Base-by-base conservation (phyloP, 2,888 invertebrate genomes). In the Amphiduros pacificus region DNA sequence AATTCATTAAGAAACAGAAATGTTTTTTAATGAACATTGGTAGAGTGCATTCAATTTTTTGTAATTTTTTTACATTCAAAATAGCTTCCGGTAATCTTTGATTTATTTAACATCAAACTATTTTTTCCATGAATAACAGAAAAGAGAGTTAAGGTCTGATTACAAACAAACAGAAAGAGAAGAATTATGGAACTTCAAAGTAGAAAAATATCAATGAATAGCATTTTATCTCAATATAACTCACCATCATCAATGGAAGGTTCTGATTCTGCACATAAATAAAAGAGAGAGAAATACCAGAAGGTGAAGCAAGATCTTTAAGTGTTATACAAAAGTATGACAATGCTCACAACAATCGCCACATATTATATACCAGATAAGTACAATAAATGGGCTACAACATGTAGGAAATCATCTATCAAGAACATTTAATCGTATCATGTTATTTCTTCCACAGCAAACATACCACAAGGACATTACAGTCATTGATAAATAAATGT, bases 181-280 rank as follows among this genome's bases (percentile, higher is more conserved):
- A 14, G 36, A 14, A 36, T 17, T 36, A 36, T 17, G 17, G 36
- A 36, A 14, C 9, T 14, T 36, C 17, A 36, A 36, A 36, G 17
- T 36, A 36, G 36, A 17, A 36, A 36, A 14, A 9, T 36, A 36
- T 36, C 36, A 36, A 36, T 36, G 14, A n/a, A 48, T 14, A 48
- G 22, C 48, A 48, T 9, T 48, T 48, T 48, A 26, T 32, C 9
- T 4, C 31, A 53, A 31, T 14, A 53, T n/a, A 51, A 41, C 14
- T 9, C 36, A 36, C 17, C 36, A 24, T 55, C 55, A 32, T 55
- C 55, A n/a, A 55, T 36, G 27, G 55, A 55, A 11, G 55, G 55
- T 40, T 55, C 55, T 40, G 55, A 41, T 26, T 40, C 11, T 17
- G 36, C 9, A 17, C 17, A 36, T 9, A 17, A 14, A 17, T 14